phyloP scores from a whole-genome alignment of 2,797 vertebrate species.

The Urocyon cinereoargenteus region DNA sequence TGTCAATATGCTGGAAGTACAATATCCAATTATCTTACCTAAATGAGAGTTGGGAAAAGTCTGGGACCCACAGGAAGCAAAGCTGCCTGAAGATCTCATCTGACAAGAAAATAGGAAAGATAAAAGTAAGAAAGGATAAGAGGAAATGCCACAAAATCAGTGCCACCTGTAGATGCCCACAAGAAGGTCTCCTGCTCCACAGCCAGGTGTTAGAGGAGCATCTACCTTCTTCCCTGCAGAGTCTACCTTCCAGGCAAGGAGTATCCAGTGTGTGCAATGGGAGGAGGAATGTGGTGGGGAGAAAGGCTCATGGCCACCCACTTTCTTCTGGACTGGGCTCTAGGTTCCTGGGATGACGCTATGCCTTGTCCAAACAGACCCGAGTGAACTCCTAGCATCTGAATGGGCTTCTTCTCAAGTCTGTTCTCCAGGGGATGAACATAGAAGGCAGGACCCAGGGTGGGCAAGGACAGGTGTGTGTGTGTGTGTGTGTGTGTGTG shows the following conservation, averaged over 20 bases:
- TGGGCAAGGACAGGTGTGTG: neutral
- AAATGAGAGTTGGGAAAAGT: neutral
- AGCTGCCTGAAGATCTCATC: neutral
- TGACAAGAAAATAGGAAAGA: neutral
- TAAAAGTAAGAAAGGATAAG: neutral
- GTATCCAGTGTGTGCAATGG: rapidly evolving
- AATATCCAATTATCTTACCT: neutral
- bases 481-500: neutral
- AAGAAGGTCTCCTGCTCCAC: neutral
- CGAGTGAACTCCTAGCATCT: neutral
- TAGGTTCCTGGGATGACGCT: neutral
- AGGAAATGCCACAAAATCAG: neutral
- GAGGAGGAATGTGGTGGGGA: neutral
- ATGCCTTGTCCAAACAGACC: rapidly evolving
- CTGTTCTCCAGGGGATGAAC: neutral
- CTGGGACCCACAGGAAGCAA: neutral
- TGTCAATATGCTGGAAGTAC: neutral
- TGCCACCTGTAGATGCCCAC: neutral
- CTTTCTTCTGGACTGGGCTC: neutral
- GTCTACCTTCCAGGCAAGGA: neutral
- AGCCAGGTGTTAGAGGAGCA: neutral
- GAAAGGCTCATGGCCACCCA: neutral
- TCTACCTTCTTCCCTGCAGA: neutral
- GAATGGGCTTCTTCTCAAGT: neutral
- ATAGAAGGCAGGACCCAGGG: neutral